These are phyloP conservation scores for Lathronympha strigana DNA, from an alignment of 2,888 invertebrate genomes.

Conservation along the genomic window DNA sequence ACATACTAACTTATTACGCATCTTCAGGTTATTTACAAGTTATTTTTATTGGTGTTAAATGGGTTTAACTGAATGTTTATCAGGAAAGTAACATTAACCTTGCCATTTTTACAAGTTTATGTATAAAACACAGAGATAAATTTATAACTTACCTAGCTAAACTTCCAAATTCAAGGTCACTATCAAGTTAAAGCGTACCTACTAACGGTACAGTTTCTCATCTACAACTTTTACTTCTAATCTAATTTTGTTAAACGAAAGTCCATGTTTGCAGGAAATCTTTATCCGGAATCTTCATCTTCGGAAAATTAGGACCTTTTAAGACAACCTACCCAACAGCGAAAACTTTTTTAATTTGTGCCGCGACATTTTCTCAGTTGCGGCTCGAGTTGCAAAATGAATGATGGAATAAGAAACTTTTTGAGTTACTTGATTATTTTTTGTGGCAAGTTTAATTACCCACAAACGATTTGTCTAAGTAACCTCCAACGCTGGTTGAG, in stretches of 20 bases:
- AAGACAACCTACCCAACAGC: slow-evolving; percentile 35
- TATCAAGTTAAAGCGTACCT: not conserved
- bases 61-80: no score
- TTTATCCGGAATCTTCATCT: slow-evolving; percentile 33
- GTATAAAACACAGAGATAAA: not conserved
- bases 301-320: slow-evolving; percentile 38
- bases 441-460: slow-evolving; percentile 40
- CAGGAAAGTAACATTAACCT: no score
- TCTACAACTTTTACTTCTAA: not conserved
- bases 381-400: slow-evolving; percentile 33
- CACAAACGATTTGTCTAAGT: slow-evolving; percentile 33
- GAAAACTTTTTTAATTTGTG: slow-evolving; percentile 40
- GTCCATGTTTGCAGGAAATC: slow-evolving; percentile 28
- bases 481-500: slow-evolving; percentile 14
- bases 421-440: slow-evolving; percentile 41
- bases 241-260: slow-evolving; percentile 16
- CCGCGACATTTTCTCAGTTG: slow-evolving; percentile 34
- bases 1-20: no score
- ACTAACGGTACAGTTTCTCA: not conserved
- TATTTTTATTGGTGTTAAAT: no score
- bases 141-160: not conserved
- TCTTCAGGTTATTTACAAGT: no score
- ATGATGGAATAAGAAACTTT: slow-evolving; percentile 41
- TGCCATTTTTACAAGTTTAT: no score
- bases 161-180: not conserved